A percentile compares a stretch with the other conserved stretches of the same genome.
Evolutionary conservation across 53 echinoderm and acorn worm genomes (phyloP).

Genomic region (Hippasteria phrygiana): DNA sequence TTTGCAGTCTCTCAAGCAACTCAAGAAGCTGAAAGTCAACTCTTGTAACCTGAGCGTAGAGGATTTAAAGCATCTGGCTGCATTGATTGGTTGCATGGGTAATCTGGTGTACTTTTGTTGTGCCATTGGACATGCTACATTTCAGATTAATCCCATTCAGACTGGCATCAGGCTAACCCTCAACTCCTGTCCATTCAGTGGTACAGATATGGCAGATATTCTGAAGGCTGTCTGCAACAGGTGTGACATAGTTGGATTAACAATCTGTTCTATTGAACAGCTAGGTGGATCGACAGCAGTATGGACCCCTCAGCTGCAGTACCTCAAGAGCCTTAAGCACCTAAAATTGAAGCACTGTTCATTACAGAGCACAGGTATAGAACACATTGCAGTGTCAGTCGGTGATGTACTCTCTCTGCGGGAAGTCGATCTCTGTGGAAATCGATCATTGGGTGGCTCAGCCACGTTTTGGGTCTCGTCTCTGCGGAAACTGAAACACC

Average conservation of each 20-base stretch:
- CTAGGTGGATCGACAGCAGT: background rate
- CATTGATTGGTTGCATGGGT: background rate
- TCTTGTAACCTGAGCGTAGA: background rate
- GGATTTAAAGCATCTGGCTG: background rate
- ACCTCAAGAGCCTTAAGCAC: background rate
- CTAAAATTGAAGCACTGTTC: background rate
- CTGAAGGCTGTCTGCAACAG: background rate
- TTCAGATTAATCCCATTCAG: background rate
- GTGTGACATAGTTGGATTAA: background rate
- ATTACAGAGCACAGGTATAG: background rate
- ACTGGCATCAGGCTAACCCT: background rate
- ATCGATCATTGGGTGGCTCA: background rate
- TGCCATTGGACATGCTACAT: background rate
- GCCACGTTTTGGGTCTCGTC: background rate
- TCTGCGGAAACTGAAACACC: conserved; percentile 4
- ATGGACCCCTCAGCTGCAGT: background rate
- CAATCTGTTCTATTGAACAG: background rate
- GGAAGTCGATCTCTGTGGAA: background rate
- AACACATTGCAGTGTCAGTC: background rate
- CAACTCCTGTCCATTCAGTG: background rate
- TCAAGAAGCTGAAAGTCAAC: background rate
- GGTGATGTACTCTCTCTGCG: background rate
- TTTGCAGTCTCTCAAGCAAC: background rate
- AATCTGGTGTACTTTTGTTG: background rate
- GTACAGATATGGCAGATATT: background rate